phyloP scores from a whole-genome alignment of 2,888 invertebrate species.

The Lacanobia wlatinum region DNA sequence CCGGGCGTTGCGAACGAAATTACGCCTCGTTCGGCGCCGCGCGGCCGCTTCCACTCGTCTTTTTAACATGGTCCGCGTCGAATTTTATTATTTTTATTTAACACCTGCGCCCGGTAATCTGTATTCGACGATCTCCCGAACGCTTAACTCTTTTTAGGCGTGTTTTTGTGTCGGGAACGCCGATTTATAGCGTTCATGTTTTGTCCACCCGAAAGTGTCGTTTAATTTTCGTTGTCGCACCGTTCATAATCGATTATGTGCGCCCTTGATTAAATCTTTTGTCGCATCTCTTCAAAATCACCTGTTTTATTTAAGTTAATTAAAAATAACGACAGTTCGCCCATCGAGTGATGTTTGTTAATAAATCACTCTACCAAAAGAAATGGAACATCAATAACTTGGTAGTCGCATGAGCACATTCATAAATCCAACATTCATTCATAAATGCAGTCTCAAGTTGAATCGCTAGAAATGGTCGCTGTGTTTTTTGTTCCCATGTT shows the following conservation, averaged over 20 bases:
- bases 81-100: conserved; percentile 91
- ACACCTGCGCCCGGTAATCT: conserved; percentile 90
- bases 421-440: conserved; percentile 45
- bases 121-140: conserved; percentile 89
- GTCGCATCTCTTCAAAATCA: conserved; percentile 24
- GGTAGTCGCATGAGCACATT: conserved; percentile 10
- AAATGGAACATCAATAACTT: not conserved
- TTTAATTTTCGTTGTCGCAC: conserved; percentile 86
- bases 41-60: conserved; percentile 86
- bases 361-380: not conserved
- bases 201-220: conserved; percentile 86
- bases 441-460: conserved; percentile 48
- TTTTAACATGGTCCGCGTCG: conserved; percentile 85
- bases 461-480: conserved; percentile 54
- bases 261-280: conserved; percentile 79
- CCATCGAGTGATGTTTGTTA: not conserved
- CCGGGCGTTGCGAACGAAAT: conserved; percentile 86
- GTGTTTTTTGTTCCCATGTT: conserved; percentile 61
- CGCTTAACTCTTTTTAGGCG: conserved; percentile 90
- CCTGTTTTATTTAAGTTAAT: conserved; percentile 21
- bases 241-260: conserved; percentile 87
- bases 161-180: conserved; percentile 81
- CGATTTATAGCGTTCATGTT: conserved; percentile 87
- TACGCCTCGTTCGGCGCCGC: conserved; percentile 87
- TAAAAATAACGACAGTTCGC: conserved; percentile 11